phyloP scores from a whole-genome alignment of 2,113 vertebrate genomes.

The Alligator mississippiensis region DNA sequence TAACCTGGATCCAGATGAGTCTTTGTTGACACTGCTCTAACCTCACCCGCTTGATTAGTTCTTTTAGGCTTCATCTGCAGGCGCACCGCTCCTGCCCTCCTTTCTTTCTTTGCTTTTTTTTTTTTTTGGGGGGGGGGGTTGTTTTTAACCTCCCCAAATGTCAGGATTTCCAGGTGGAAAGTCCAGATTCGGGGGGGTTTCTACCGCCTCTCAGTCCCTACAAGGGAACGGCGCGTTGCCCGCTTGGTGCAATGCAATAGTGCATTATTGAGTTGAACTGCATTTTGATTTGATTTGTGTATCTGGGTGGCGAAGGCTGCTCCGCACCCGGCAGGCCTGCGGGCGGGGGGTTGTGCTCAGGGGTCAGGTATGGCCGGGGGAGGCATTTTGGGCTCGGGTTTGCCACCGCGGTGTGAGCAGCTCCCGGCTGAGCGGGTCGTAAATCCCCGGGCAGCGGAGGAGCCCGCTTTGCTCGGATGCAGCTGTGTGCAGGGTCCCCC shows the following conservation, averaged over 20 bases:
- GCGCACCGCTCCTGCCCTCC: neutral
- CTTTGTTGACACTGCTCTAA: neutral
- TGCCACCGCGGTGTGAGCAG: neutral
- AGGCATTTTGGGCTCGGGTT: neutral
- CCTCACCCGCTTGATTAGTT: too few species aligned
- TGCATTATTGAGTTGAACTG: too few species aligned
- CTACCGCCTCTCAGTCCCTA: accelerated
- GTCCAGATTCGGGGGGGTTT: neutral
- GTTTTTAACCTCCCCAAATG: neutral
- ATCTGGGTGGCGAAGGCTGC: neutral
- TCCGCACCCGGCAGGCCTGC: too few species aligned
- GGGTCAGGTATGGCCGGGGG: neutral
- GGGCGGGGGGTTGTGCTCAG: neutral
- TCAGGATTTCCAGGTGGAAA: neutral
- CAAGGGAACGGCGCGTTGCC: neutral
- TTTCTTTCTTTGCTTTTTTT: neutral
- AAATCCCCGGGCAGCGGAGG: neutral
- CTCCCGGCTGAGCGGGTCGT: constrained; percentile 15
- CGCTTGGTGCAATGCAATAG: neutral
- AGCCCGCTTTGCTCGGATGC: too few species aligned
- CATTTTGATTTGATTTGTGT: neutral
- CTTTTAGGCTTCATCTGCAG: too few species aligned
- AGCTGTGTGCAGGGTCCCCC: too few species aligned
- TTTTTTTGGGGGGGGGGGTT: too few species aligned
- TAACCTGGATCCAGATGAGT: neutral